Conservation (phyloP, 1,140 invertebrate species). For the Orchesella cincta region DNA sequence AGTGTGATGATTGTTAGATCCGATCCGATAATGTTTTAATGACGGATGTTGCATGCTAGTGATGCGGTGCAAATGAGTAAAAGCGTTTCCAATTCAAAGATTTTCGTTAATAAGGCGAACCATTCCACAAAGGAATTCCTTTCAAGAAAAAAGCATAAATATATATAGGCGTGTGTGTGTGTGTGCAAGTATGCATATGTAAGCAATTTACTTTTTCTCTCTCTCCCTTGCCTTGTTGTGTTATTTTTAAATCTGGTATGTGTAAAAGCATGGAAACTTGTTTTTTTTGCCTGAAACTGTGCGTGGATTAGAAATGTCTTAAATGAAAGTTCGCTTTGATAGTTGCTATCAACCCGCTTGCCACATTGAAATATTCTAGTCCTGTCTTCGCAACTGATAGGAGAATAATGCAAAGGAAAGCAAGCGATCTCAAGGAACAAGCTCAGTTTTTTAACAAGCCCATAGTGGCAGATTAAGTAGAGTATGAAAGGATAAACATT, state of each 20-base stretch:
- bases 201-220: background rate
- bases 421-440: background rate
- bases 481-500: background rate
- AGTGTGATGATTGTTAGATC: too few relatives aligned
- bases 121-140: background rate
- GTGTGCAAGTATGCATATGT: background rate
- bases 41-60: background rate
- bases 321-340: background rate
- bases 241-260: conserved; percentile 1
- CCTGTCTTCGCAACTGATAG: background rate
- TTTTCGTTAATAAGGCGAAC: background rate
- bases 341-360: background rate
- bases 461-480: background rate
- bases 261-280: conserved; percentile 3
- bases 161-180: background rate
- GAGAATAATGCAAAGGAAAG: too few relatives aligned
- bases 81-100: background rate
- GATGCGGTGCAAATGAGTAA: background rate
- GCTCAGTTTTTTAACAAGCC: background rate
- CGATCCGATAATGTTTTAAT: background rate
- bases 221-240: background rate
- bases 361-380: background rate
- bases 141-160: background rate
- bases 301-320: background rate
- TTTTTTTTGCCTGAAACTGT: background rate